phyloP scores from a whole-genome alignment of 1,140 invertebrate genomes.

The Sitobion miscanthi region DNA sequence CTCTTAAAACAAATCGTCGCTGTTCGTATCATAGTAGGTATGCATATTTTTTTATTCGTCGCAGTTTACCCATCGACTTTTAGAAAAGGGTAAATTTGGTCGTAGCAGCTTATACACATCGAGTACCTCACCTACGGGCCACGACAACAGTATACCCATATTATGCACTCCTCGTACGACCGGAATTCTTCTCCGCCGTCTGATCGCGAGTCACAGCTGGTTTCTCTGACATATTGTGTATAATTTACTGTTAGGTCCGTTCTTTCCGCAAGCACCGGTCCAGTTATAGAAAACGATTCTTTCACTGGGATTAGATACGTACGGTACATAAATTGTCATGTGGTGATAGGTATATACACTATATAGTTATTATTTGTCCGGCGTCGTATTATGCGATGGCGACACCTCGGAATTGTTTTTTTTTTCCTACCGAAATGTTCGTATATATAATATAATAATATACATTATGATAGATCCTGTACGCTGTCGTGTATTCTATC shows the following conservation, averaged over 20 bases:
- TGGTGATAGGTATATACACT: background rate
- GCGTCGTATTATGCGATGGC: background rate
- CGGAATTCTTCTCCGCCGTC: background rate
- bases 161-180: background rate
- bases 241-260: background rate
- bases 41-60: background rate
- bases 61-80: background rate
- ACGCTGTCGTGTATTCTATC: background rate
- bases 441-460: background rate
- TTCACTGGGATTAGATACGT: background rate
- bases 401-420: background rate
- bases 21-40: no score
- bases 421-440: background rate
- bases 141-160: no score
- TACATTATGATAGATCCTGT: background rate
- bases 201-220: background rate
- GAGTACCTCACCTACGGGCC: no score
- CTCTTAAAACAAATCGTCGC: no score
- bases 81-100: no score
- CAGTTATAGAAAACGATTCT: background rate
- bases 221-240: background rate
- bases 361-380: background rate
- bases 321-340: background rate
- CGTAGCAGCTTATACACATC: no score
- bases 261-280: background rate